Percentiles rank a stretch among this genome's conserved stretches.
Conservation (phyloP, 2,888 invertebrate species). For the Ornithoptera priamus region DNA sequence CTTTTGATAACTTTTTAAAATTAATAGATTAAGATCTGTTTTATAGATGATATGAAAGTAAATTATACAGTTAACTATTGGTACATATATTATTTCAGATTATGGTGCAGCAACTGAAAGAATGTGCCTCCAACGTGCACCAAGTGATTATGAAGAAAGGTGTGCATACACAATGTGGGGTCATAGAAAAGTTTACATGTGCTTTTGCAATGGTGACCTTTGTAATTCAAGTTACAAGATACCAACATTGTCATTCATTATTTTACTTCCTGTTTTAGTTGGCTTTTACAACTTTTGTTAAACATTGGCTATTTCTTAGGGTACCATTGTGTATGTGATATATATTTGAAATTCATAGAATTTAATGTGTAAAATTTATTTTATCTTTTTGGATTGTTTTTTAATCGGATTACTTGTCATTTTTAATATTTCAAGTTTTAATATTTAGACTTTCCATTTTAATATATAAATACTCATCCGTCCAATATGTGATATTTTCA, state of each 20-base stretch:
- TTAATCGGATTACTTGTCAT: not conserved
- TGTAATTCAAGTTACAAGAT: conserved; percentile 82
- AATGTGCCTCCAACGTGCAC: conserved; percentile 91
- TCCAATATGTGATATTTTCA: conserved; percentile 20
- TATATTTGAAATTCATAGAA: conserved; percentile 8
- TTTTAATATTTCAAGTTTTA: not conserved
- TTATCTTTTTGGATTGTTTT: not conserved
- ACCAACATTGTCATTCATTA: conserved; percentile 39
- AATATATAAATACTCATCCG: not conserved
- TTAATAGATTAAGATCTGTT: too few relatives aligned
- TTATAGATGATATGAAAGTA: not conserved
- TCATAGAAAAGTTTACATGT: conserved; percentile 91
- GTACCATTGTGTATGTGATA: conserved; percentile 30
- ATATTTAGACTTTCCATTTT: not conserved
- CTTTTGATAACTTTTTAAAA: too few relatives aligned
- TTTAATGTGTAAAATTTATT: not conserved
- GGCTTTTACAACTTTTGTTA: conserved; percentile 41
- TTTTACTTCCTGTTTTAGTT: conserved; percentile 44
- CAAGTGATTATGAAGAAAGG: conserved; percentile 92
- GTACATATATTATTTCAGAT: conserved; percentile 72
- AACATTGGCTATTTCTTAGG: conserved; percentile 8
- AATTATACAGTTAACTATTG: not conserved
- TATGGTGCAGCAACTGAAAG: conserved; percentile 93
- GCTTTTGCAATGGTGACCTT: conserved; percentile 93
- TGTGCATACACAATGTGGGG: conserved; percentile 93